Evolutionary conservation across 2,797 vertebrate species (phyloP).

Genomic region (Gorsachius magnificus): DNA sequence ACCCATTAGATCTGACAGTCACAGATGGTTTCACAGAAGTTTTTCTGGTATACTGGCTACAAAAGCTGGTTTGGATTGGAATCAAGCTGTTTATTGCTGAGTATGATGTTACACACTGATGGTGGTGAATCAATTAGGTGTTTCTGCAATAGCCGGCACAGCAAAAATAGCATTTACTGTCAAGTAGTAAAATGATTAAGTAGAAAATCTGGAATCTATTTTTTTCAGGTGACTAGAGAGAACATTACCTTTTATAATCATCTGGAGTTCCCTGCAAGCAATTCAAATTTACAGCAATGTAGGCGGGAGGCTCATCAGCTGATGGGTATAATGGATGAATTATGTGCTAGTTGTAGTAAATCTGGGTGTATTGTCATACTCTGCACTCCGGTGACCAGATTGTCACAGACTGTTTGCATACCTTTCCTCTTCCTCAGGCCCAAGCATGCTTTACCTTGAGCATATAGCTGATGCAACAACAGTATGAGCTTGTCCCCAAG

Average conservation of each 20-base stretch:
- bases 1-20: slow-evolving; percentile 43
- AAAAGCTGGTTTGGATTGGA: slow-evolving; percentile 57
- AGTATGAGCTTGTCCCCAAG: not conserved
- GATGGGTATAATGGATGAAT: slow-evolving; percentile 9
- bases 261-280: slow-evolving; percentile 32
- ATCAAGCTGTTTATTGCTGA: slow-evolving; percentile 50
- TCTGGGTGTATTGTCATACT: not conserved
- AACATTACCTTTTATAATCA: slow-evolving; percentile 49
- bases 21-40: slow-evolving; percentile 59
- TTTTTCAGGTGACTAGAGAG: slow-evolving; percentile 57
- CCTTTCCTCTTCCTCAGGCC: not conserved
- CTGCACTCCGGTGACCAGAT: slow-evolving; percentile 40
- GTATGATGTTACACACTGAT: slow-evolving; percentile 47
- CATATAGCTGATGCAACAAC: not conserved
- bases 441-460: not conserved
- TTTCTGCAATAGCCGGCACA: slow-evolving; percentile 27
- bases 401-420: slow-evolving; percentile 31
- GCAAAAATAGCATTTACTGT: slow-evolving; percentile 45
- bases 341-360: slow-evolving; percentile 9
- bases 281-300: slow-evolving; percentile 34
- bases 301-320: slow-evolving; percentile 4
- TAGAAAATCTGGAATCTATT: slow-evolving; percentile 58
- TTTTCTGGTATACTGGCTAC: slow-evolving; percentile 46
- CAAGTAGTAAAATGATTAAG: slow-evolving; percentile 54
- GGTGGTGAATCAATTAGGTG: slow-evolving; percentile 64